A percentile compares a stretch with the other conserved stretches of the same genome.
These are phyloP conservation scores for Zalophus californianus DNA, from an alignment of 2,797 vertebrate genomes.

Conservation along the genomic window DNA sequence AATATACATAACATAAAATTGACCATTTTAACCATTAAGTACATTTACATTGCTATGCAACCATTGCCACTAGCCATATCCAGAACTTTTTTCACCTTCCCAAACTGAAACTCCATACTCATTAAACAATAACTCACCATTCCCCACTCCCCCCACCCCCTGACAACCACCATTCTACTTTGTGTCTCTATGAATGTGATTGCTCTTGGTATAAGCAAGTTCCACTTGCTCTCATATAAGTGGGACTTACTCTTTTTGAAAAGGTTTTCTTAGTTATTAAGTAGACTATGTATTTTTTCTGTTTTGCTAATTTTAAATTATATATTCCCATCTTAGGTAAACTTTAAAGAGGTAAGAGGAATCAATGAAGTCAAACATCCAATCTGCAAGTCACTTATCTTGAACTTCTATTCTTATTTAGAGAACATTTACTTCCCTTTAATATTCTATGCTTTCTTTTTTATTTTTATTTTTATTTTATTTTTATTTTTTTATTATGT, in stretches of 20 bases:
- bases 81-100: background rate
- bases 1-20: background rate
- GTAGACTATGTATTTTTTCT: background rate
- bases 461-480: too few relatives aligned
- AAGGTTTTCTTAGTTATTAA: background rate
- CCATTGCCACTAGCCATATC: background rate
- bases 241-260: background rate
- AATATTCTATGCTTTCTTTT: background rate
- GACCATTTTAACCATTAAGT: background rate
- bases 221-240: background rate
- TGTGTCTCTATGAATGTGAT: background rate
- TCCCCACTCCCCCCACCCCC: fast-evolving
- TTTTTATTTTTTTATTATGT: too few relatives aligned
- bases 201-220: background rate
- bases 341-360: background rate
- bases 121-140: background rate
- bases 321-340: background rate
- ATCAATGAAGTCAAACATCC: background rate
- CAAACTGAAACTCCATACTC: background rate
- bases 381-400: background rate
- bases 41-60: background rate
- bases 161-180: background rate
- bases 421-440: background rate
- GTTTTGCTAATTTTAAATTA: background rate
- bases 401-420: background rate